A percentile compares a stretch with the other conserved stretches of the same genome.
phyloP scores from a whole-genome alignment of 2,888 invertebrate genomes.

The Mylabris sibirica region DNA sequence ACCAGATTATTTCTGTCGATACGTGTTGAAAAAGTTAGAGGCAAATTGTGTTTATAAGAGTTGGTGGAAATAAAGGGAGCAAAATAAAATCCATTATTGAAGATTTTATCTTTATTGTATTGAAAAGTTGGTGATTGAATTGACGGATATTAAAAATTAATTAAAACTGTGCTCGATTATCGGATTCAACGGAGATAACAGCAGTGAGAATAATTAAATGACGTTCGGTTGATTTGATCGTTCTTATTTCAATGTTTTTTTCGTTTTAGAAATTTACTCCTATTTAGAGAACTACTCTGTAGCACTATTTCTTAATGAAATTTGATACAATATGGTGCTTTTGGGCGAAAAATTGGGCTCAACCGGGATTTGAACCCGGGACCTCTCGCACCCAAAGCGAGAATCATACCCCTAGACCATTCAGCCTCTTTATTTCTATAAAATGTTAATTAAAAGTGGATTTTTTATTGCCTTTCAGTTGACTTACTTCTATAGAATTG shows the following conservation, averaged over 20 bases:
- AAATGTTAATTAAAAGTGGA: neutral
- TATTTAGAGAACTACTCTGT: no score
- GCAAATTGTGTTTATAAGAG: neutral
- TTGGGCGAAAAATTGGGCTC: no score
- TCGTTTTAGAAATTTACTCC: neutral
- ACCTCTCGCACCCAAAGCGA: conserved; percentile 64
- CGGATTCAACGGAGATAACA: neutral
- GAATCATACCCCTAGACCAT: conserved; percentile 64
- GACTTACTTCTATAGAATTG: neutral
- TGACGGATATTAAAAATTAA: conserved; percentile 1
- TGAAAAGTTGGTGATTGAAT: neutral
- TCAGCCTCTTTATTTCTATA: conserved; percentile 51
- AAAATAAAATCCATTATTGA: neutral
- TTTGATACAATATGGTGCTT: no score
- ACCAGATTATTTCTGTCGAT: neutral
- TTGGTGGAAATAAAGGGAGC: neutral
- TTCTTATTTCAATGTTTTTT: neutral
- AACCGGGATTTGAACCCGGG: conserved; percentile 41
- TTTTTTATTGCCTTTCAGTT: no score
- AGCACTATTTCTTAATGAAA: no score
- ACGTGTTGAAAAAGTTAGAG: neutral
- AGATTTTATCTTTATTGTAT: neutral
- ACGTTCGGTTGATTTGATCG: neutral
- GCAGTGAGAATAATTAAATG: neutral
- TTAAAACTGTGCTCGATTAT: neutral